These are phyloP conservation scores for Chaenodraco wilsoni DNA, from an alignment of 2,797 vertebrate species.

Conservation along the genomic window DNA sequence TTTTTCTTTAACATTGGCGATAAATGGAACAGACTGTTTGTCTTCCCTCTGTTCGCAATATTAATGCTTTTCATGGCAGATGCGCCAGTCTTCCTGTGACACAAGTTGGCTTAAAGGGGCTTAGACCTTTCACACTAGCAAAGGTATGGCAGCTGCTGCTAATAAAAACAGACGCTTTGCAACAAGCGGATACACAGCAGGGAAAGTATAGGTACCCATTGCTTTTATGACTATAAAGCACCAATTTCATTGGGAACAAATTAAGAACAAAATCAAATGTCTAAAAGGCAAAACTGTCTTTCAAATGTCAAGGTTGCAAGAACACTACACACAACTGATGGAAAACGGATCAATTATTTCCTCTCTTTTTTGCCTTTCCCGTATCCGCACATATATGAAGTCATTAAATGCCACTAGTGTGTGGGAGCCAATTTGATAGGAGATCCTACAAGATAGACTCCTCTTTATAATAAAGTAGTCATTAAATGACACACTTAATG, in stretches of 20 bases:
- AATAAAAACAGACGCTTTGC: conserved; percentile 50
- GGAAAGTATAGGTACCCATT: conserved; percentile 39
- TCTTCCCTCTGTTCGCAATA: conserved; percentile 24
- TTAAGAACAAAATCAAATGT: conserved; percentile 43
- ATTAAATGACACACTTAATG: conserved; percentile 37
- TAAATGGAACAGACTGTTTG: conserved; percentile 26
- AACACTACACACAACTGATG: not conserved
- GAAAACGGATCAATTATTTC: conserved; percentile 23
- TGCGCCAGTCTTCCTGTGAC: not conserved
- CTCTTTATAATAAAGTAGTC: conserved; percentile 10
- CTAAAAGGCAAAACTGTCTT: conserved; percentile 46
- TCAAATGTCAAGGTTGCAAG: conserved; percentile 34
- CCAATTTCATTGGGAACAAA: conserved; percentile 49
- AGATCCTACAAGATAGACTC: conserved; percentile 4
- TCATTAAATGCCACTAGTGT: conserved; percentile 23
- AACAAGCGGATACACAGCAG: conserved; percentile 48
- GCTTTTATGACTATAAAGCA: conserved; percentile 47
- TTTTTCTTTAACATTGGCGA: conserved; percentile 10
- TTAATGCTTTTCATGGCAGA: conserved; percentile 21
- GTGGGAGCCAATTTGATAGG: conserved; percentile 29
- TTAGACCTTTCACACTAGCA: conserved; percentile 24
- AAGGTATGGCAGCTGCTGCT: conserved; percentile 14
- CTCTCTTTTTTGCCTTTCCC: conserved; percentile 1
- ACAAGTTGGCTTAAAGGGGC: conserved; percentile 40
- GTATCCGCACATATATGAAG: conserved; percentile 4